Evolutionary conservation across 2,888 invertebrate genomes (phyloP), one percentile per base, ranked within the genome.

Genomic region (Dasypolia templi): DNA sequence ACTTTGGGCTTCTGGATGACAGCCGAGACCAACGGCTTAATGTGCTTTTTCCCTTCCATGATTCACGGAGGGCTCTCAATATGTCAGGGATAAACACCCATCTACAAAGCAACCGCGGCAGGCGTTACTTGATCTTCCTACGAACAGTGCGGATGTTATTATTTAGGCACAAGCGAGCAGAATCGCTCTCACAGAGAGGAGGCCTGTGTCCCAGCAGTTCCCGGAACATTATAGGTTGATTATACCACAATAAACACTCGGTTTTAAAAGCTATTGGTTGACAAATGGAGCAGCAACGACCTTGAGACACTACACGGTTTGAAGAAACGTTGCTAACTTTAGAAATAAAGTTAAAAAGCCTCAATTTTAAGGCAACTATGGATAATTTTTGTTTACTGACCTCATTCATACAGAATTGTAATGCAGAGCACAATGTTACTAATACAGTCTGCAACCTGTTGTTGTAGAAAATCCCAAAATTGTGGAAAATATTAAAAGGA

Each of bases 181-280:
- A n/a, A n/a, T n/a, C n/a, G n/a, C n/a, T n/a, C n/a, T n/a, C n/a
- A n/a, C n/a, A n/a, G n/a, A n/a, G n/a, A n/a, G n/a, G n/a, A n/a
- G n/a, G n/a, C n/a, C n/a, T n/a, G n/a, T n/a, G n/a, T n/a, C n/a
- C n/a, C n/a, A n/a, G n/a, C n/a, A n/a, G n/a, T n/a, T n/a, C n/a
- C n/a, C n/a, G n/a, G n/a, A n/a, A n/a, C n/a, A n/a, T n/a, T n/a
- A n/a, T n/a, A n/a, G n/a, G n/a, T n/a, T n/a, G n/a, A n/a, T n/a
- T n/a, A n/a, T n/a, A 90, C 89, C 87, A 84, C 86, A 89, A 2
- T 17, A 26, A 55, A 55, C 7, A 17, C 7, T 1, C 26, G 35
- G 5, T 64, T 44, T n/a, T 44, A 0, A n/a, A 53, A 22, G 22
- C 0, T 22, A 22, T 39, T 59, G 14, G 4, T 46, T 51, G 39